phyloP scores from a whole-genome alignment of 2,113 vertebrate species.

The Gymnobelideus leadbeateri region DNA sequence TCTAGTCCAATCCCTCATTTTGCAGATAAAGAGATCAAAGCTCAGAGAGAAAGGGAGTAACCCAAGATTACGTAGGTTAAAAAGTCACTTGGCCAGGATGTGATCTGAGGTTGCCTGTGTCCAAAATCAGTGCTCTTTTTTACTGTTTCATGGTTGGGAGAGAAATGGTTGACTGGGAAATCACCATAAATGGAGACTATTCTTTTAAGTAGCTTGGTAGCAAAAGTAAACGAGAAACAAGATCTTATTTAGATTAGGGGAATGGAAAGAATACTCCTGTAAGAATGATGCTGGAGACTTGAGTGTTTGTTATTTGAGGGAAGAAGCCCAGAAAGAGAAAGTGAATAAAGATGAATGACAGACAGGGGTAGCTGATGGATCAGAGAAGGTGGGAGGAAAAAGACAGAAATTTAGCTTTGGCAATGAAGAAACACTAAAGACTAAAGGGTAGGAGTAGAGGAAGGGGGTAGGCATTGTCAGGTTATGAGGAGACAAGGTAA shows the following conservation, averaged over 20 bases:
- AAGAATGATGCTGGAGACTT: not conserved
- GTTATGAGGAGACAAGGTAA: not conserved
- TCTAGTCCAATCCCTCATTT: not conserved
- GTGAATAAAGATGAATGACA: not conserved
- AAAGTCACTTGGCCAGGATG: not conserved
- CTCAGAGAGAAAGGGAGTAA: not conserved
- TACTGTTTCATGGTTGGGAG: not conserved
- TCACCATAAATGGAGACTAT: not conserved
- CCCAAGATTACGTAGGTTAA: not conserved
- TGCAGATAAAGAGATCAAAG: not conserved
- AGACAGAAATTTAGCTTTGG: not conserved
- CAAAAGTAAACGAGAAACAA: not conserved
- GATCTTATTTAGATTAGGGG: not conserved
- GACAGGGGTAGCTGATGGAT: not conserved
- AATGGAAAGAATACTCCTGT: not conserved
- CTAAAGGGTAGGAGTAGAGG: not conserved
- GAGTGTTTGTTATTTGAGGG: not conserved
- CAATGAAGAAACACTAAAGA: not conserved
- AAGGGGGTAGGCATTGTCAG: not conserved
- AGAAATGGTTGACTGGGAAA: not conserved
- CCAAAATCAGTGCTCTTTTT: not conserved
- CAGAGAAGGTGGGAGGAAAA: not conserved
- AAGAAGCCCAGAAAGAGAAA: not conserved
- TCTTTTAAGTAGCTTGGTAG: not conserved
- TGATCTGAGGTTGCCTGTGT: not conserved